Conservation (phyloP, 1,140 invertebrate species). For the Alviniconcha marisindica region DNA sequence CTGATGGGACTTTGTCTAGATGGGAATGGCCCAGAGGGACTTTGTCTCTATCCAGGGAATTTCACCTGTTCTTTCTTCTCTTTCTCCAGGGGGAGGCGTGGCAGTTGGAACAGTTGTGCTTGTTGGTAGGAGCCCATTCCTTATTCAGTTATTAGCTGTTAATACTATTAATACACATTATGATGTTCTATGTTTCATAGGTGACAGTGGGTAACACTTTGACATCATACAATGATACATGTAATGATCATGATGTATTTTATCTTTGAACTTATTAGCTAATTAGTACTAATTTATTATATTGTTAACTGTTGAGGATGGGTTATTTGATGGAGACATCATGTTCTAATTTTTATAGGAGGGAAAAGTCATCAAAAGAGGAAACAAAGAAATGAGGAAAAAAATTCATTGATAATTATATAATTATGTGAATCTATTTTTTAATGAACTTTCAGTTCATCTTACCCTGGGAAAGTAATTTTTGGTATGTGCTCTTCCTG, state of each 20-base stretch:
- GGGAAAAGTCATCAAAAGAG: background rate
- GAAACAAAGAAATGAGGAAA: background rate
- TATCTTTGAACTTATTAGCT: too few species aligned
- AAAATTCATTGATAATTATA: background rate
- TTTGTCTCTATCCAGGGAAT: background rate
- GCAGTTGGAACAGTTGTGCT: constrained; percentile 72
- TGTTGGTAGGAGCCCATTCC: constrained; percentile 57
- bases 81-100: constrained; percentile 68
- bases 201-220: too few species aligned
- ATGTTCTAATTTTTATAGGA: background rate
- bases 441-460: background rate
- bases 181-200: too few species aligned
- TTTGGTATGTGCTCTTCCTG: background rate
- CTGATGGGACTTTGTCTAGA: background rate
- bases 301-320: too few species aligned
- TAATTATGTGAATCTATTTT: background rate
- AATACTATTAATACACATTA: too few species aligned
- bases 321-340: too few species aligned
- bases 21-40: background rate
- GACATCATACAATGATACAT: too few species aligned
- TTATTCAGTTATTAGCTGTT: too few species aligned
- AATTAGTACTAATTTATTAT: too few species aligned
- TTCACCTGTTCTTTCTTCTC: background rate
- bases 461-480: background rate
- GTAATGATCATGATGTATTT: too few species aligned